These are phyloP conservation scores for Anoplius nigerrimus DNA, from an alignment of 2,888 invertebrate species.

Conservation along the genomic window DNA sequence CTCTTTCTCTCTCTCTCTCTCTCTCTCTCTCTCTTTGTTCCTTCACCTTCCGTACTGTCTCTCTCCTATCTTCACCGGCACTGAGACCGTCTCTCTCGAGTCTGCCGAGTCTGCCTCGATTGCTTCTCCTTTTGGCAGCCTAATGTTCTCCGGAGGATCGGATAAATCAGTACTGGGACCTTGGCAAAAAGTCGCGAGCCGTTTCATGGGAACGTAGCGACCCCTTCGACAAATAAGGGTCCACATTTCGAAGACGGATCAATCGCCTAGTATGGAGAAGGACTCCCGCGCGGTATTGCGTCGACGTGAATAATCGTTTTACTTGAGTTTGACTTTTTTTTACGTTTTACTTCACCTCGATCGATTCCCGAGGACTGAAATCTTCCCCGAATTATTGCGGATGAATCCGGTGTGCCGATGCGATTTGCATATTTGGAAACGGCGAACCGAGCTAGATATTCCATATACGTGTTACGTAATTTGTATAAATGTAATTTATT, in stretches of 20 bases:
- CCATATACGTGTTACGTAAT: too few relatives aligned
- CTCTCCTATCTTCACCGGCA: too few relatives aligned
- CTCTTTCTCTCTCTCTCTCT: neutral
- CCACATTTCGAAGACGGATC: constrained; percentile 6
- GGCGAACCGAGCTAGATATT: too few relatives aligned
- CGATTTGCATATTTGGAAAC: too few relatives aligned
- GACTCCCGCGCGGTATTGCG: too few relatives aligned
- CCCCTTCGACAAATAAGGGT: constrained; percentile 9
- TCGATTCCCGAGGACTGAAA: too few relatives aligned
- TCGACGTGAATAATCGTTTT: too few relatives aligned
- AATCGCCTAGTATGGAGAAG: neutral
- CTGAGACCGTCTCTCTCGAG: constrained; percentile 7
- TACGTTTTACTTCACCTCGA: too few relatives aligned
- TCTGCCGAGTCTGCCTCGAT: neutral
- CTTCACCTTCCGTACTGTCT: constrained; percentile 14
- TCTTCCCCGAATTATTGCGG: too few relatives aligned
- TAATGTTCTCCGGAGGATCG: neutral
- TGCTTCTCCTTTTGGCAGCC: neutral
- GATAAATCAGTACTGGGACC: neutral
- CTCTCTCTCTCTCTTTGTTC: constrained; percentile 15
- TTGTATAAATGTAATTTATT: too few relatives aligned
- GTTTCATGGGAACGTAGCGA: constrained; percentile 12
- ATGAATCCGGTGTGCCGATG: too few relatives aligned
- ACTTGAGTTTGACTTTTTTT: too few relatives aligned
- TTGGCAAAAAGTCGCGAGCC: constrained; percentile 3